Evolutionary conservation across 2,113 vertebrate species (phyloP).

Genomic region (Struthidea cinerea): DNA sequence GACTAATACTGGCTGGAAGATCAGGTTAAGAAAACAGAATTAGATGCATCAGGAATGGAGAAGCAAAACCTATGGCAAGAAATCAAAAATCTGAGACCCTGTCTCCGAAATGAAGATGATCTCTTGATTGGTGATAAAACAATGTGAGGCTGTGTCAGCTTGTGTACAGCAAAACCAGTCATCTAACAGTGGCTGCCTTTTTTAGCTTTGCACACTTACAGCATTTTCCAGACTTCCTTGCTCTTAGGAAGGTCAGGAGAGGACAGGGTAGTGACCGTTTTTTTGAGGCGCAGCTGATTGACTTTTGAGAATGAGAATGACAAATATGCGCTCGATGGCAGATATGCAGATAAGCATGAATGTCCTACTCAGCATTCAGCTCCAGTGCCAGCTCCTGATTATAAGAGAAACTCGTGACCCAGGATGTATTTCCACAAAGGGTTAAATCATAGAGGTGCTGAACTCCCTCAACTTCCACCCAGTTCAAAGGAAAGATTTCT

Average conservation of each 20-base stretch:
- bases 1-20: conserved; percentile 35
- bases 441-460: background rate
- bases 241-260: background rate
- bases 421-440: background rate
- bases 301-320: conserved; percentile 52
- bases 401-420: background rate
- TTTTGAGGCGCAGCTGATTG: conserved; percentile 2
- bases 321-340: conserved; percentile 41
- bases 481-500: background rate
- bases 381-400: background rate
- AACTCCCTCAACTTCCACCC: background rate
- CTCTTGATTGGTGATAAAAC: conserved; percentile 12
- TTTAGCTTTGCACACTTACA: background rate
- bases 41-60: conserved; percentile 24
- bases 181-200: background rate
- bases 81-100: conserved; percentile 58
- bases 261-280: background rate
- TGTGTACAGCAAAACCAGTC: background rate
- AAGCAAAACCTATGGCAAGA: conserved; percentile 53
- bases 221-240: background rate
- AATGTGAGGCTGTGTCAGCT: conserved; percentile 1
- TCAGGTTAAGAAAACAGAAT: conserved; percentile 63
- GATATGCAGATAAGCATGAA: conserved; percentile 46
- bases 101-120: conserved; percentile 42
- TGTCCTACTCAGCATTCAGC: conserved; percentile 6